phyloP scores from a whole-genome alignment of 2,888 invertebrate species.

The Endotricha flammealis region DNA sequence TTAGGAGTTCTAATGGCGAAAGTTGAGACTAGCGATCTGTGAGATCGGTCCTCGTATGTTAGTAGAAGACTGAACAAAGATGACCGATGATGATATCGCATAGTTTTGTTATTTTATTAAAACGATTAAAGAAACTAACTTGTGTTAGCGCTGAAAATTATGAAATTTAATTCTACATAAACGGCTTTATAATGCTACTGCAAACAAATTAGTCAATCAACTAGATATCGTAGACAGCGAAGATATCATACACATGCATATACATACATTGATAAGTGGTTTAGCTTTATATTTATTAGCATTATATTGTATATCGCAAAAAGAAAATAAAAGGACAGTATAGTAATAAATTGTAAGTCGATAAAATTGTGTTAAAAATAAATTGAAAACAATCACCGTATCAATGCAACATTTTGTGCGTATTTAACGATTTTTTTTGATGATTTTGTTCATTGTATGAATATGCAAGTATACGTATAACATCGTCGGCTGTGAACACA shows the following conservation, averaged over 20 bases:
- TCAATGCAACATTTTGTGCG: slow-evolving; percentile 6
- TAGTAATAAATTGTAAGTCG: neutral
- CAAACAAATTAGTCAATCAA: slow-evolving; percentile 49
- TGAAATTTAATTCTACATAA: slow-evolving; percentile 29
- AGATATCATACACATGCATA: slow-evolving; percentile 50
- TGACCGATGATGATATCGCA: slow-evolving; percentile 6
- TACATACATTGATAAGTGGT: slow-evolving; percentile 14
- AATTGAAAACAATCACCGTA: slow-evolving; percentile 31
- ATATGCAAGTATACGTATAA: slow-evolving; percentile 45
- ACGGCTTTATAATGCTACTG: slow-evolving; percentile 42
- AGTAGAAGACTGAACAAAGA: slow-evolving; percentile 19
- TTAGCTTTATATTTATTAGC: slow-evolving; percentile 6
- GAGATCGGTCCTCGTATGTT: slow-evolving; percentile 45
- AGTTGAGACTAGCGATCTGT: slow-evolving; percentile 72
- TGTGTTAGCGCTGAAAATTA: slow-evolving; percentile 25
- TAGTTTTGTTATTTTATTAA: slow-evolving; percentile 12
- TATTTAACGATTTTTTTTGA: neutral
- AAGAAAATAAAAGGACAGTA: slow-evolving; percentile 4
- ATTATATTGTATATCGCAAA: neutral
- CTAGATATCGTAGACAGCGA: slow-evolving; percentile 29
- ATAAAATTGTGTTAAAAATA: slow-evolving; percentile 1
- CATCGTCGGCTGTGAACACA: slow-evolving; percentile 41
- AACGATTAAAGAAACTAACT: slow-evolving; percentile 15
- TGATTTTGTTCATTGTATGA: slow-evolving; percentile 1
- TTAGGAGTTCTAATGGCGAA: slow-evolving; percentile 5